Conservation (phyloP, 1,140 invertebrate species). For the Euwallacea fornicatus region DNA sequence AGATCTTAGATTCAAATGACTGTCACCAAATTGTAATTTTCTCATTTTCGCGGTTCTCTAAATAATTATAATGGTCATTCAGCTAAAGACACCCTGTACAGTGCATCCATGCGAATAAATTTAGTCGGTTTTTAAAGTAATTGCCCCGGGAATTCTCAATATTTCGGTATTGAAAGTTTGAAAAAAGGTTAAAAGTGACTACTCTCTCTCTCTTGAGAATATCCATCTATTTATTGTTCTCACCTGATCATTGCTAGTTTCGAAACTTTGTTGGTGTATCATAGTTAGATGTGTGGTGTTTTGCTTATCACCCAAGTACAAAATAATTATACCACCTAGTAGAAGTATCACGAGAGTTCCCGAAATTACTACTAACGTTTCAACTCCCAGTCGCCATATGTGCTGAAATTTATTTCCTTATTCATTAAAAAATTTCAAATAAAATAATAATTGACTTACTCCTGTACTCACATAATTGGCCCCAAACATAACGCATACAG, state of each 20-base stretch:
- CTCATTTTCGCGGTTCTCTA: no score
- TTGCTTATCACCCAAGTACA: slow-evolving; percentile 17
- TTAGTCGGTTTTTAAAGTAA: no score
- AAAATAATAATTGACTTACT: slow-evolving; percentile 14
- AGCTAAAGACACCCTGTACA: no score
- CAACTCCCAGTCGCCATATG: slow-evolving; percentile 28
- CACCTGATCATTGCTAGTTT: slow-evolving; percentile 12
- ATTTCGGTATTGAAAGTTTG: no score
- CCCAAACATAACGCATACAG: slow-evolving; percentile 29
- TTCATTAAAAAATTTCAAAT: not conserved
- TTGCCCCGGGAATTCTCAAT: no score
- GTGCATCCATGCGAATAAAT: no score
- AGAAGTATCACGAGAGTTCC: slow-evolving; percentile 19
- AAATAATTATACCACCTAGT: slow-evolving; percentile 20
- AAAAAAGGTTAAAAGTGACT: no score
- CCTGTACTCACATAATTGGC: slow-evolving; percentile 33
- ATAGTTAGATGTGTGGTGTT: not conserved
- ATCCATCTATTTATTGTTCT: not conserved
- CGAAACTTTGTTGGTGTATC: slow-evolving; percentile 10
- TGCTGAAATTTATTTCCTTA: slow-evolving; percentile 14
- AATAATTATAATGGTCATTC: no score
- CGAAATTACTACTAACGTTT: slow-evolving; percentile 22
- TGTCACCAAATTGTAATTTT: no score
- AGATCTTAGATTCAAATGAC: no score
- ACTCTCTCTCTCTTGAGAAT: no score